Base-by-base conservation (phyloP, 1,140 invertebrate genomes). In the Spodoptera litura region DNA sequence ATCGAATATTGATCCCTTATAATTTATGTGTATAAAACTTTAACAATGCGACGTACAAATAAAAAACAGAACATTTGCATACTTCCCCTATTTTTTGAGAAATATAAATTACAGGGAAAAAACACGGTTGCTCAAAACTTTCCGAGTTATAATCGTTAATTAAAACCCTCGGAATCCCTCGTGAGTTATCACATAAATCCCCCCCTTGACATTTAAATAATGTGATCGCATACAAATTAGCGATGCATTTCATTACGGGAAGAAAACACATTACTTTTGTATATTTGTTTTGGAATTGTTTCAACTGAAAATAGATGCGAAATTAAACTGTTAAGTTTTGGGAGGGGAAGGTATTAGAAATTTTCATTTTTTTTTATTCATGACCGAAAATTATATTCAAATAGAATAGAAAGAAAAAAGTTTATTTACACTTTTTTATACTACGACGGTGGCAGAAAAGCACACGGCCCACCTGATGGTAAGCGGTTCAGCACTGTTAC, bases 81-180 rank as follows among this genome's bases (percentile, higher is more conserved):
- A 76, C 73, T 51, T 53, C 64, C 73, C 73, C 73, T 75, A 31
- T 38, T 76, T 76, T 53, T 49, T n/a, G 8, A 4, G 59, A 38
- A 76, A 64, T 59, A 74, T 64, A 76, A 76, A 76, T 64, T 76
- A 71, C 49, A 71, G 13, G 35, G 56, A 73, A 75, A 73, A 64
- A 68, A 75, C 62, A 74, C 27, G 59, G 62, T 52, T 52, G 61
- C 44, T 51, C 68, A 59, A 31, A 81, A 81, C 35, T 81, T 80
- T 76, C 68, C 52, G 72, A 71, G 74, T 82, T 79, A 79, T 79
- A 79, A 77, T 77, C 78, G 78, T 79, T 78, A 81, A 81, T 82
- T 82, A 79, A 79, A 79, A 78, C 78, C 74, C 80, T 52, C 55
- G 55, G 64, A 56, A 78, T 78, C 70, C 80, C 79, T 44, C 53